Percentiles rank a stretch among this genome's conserved stretches.
Conservation (phyloP, 1,140 invertebrate species). For the Portunus trituberculatus region DNA sequence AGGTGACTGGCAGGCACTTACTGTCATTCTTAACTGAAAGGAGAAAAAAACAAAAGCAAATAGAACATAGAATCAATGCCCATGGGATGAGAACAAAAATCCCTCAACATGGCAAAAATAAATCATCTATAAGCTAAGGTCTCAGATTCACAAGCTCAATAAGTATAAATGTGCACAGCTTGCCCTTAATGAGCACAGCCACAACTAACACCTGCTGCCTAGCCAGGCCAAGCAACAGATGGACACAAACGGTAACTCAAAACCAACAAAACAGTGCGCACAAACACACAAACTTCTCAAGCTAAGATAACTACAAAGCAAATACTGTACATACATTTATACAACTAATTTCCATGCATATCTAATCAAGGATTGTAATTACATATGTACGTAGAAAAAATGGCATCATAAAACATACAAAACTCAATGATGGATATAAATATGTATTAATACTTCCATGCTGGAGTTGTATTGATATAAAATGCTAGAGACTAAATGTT, state of each 20-base stretch:
- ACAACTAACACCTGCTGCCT: background rate
- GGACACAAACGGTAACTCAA: background rate
- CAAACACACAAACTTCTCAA: background rate
- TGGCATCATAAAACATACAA: too few relatives aligned
- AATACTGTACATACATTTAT: background rate
- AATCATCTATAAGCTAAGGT: background rate
- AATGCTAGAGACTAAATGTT: background rate
- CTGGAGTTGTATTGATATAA: background rate
- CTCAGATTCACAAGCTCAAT: background rate
- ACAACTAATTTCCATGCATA: background rate
- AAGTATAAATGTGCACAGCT: background rate
- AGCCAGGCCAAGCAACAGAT: background rate
- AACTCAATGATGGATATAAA: background rate
- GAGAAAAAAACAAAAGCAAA: constrained; percentile 71
- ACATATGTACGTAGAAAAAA: too few relatives aligned
- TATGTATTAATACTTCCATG: background rate
- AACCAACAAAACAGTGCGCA: background rate
- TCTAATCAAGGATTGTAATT: background rate
- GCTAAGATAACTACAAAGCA: background rate
- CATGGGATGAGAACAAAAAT: background rate
- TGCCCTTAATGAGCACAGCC: background rate
- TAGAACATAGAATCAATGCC: background rate
- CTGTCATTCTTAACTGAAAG: constrained; percentile 78
- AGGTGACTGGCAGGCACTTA: constrained; percentile 77
- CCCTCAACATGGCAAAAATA: constrained; percentile 12